These are phyloP conservation scores for Channallabes apus DNA, from an alignment of 2,797 vertebrate species.

Conservation along the genomic window DNA sequence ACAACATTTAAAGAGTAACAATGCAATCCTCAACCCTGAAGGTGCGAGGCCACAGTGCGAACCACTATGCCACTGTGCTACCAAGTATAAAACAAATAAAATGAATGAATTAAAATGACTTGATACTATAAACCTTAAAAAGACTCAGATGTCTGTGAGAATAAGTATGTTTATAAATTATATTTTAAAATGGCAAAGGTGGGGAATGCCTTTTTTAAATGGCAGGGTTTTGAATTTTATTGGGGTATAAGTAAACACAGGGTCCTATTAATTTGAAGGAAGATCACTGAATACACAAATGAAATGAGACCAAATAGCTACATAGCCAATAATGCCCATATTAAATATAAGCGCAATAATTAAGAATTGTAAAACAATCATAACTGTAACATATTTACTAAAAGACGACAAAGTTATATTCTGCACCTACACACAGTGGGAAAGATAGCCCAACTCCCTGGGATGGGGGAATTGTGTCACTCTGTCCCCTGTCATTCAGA, in stretches of 20 bases:
- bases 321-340: background rate
- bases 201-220: background rate
- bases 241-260: background rate
- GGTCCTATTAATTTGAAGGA: background rate
- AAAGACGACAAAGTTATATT: background rate
- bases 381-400: background rate
- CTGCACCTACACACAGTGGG: background rate
- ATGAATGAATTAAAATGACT: background rate
- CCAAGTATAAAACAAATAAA: background rate
- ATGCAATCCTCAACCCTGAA: background rate
- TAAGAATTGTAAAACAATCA: background rate
- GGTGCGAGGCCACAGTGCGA: no score
- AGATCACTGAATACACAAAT: background rate
- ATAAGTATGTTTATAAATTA: background rate
- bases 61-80: no score
- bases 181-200: background rate
- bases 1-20: background rate
- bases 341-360: background rate
- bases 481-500: background rate
- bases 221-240: no score
- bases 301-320: background rate
- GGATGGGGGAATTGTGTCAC: background rate
- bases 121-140: background rate
- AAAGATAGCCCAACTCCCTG: background rate
- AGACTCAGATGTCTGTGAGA: background rate